A percentile compares a stretch with the other conserved stretches of the same genome.
Evolutionary conservation across 2,113 vertebrate genomes (phyloP).

Genomic region (Ciconia maguari): DNA sequence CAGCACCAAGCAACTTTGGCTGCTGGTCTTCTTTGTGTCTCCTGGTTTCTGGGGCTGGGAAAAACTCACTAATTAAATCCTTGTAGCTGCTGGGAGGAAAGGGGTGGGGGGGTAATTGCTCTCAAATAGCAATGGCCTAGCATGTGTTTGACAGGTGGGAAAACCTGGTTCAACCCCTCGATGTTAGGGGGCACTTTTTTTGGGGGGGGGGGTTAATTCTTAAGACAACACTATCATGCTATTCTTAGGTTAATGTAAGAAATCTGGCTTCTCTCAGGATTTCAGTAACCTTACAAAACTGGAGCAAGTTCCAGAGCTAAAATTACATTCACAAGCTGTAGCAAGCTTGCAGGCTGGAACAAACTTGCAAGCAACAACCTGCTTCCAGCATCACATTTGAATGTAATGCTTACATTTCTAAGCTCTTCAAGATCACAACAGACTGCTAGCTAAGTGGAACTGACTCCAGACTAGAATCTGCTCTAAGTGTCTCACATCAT

Average conservation of each 20-base stretch:
- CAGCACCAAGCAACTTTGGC: background rate
- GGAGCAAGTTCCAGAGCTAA: slow-evolving; percentile 27
- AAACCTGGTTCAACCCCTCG: background rate
- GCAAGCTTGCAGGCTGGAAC: slow-evolving; percentile 29
- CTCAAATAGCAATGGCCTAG: background rate
- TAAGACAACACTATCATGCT: background rate
- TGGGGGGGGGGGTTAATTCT: background rate
- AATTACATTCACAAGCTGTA: slow-evolving; percentile 53
- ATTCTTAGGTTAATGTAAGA: background rate
- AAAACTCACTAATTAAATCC: slow-evolving; percentile 24
- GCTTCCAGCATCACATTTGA: slow-evolving; percentile 18
- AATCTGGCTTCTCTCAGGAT: background rate
- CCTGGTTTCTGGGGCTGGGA: background rate
- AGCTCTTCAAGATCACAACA: background rate
- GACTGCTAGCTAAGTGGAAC: background rate
- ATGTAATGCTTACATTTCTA: background rate
- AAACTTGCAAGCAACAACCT: slow-evolving; percentile 50
- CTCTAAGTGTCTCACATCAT: background rate
- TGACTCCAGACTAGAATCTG: background rate
- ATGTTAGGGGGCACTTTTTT: background rate
- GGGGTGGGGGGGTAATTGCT: background rate
- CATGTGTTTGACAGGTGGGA: background rate
- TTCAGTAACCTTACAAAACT: background rate
- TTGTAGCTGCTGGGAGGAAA: background rate
- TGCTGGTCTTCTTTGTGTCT: background rate